Evolutionary conservation across 2,888 invertebrate species (phyloP), one percentile per base, ranked within the genome.

Genomic region (Trachelus stipa): DNA sequence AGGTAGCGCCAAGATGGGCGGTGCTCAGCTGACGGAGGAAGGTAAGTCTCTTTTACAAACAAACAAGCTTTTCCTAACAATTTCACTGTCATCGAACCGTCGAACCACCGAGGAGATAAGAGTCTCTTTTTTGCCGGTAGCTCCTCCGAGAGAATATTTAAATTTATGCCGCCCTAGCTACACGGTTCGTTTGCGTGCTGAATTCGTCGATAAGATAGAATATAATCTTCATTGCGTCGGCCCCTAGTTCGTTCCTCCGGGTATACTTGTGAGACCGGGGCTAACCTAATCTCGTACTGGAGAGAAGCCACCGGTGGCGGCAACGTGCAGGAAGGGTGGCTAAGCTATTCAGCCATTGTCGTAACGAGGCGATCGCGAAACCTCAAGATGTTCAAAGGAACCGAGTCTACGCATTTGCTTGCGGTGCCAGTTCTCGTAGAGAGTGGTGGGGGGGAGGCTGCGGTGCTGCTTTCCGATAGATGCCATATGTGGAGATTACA

Each of bases 1-100:
- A 79, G 91, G 89, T 78, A 87, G 89, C 82, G 88, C 90, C 33
- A 91, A 90, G 80, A 88, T 91, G 84, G 91, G 91, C 75, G 92
- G 92, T 71, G 91, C 91, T 34, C 92, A 92, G 84, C 84, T 92
- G 73, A 91, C 92, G 77, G 92, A 92, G 82, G 92, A 92, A 92
- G 92, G 92, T 92, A 86, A 90, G 91, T 85, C 74, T 85, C 74
- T 81, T 81, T 23, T 56, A 23, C 23, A 56, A 23, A 23, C 56
- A 56, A 56, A 56, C 23, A 56, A 56, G 56, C 23, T 56, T 56
- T 23, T 56, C 9, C 56, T 9, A 9, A 56, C 23, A 56, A 56
- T 56, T 56, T 56, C 23, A 56, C 56, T 56, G 23, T 6, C 56
- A 9, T 56, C 15, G 40, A 15, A 40, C 40, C 56, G 23, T 0